Percentiles rank a stretch among this genome's conserved stretches.
Evolutionary conservation across 2,113 vertebrate genomes (phyloP).

Genomic region (Orientallactaga bullata): DNA sequence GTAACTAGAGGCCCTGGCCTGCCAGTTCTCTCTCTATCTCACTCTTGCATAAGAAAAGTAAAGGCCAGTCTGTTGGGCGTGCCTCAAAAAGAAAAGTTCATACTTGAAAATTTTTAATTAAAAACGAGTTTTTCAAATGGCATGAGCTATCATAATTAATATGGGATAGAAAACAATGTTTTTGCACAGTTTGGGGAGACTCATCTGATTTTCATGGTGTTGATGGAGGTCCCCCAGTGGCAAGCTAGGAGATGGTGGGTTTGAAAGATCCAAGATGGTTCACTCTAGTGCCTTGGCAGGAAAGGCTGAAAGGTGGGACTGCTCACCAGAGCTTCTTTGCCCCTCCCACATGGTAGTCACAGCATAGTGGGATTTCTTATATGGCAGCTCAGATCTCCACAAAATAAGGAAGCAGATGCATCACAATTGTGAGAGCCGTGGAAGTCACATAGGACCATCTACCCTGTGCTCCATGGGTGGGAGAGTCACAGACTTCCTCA

Average conservation of each 20-base stretch:
- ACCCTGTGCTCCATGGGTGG: neutral
- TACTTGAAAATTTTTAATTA: neutral
- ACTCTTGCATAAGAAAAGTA: too few relatives aligned
- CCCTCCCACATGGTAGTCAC: neutral
- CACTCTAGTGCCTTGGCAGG: neutral
- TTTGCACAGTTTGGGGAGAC: neutral
- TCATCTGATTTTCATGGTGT: neutral
- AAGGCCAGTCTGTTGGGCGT: too few relatives aligned
- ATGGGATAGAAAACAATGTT: neutral
- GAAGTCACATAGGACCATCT: neutral
- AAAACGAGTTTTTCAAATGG: neutral
- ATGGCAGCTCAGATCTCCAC: neutral
- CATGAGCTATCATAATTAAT: neutral
- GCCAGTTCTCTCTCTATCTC: too few relatives aligned
- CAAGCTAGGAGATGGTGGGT: neutral
- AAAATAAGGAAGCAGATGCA: neutral
- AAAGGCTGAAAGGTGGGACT: neutral
- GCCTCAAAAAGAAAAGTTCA: too few relatives aligned
- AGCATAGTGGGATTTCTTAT: neutral
- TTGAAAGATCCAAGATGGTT: neutral
- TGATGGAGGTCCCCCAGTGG: neutral
- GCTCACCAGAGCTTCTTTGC: too few relatives aligned
- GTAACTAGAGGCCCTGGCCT: too few relatives aligned
- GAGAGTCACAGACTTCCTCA: neutral
- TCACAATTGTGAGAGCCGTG: neutral